Percentiles rank a stretch among this genome's conserved stretches.
phyloP scores from a whole-genome alignment of 2,113 vertebrate species.

The Drymodes brunneopygia region DNA sequence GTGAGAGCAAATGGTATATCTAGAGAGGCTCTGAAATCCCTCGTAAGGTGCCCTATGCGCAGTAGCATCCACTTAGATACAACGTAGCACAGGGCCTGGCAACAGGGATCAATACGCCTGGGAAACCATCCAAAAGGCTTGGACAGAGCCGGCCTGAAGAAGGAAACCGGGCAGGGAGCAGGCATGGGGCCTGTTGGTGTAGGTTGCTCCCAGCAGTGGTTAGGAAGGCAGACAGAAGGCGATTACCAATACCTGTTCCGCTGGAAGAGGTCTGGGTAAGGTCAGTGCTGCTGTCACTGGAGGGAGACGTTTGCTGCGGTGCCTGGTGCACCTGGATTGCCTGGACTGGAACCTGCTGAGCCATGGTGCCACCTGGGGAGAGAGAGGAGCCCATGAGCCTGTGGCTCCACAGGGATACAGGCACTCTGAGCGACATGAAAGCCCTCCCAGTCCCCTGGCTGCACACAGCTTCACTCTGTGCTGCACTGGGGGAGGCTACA shows the following conservation, averaged over 20 bases:
- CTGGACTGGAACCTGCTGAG: constrained; percentile 93
- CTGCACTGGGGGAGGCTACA: not conserved
- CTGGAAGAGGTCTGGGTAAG: constrained; percentile 90
- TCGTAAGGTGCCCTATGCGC: not conserved
- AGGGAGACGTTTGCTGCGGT: constrained; percentile 82
- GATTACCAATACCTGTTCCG: constrained; percentile 81
- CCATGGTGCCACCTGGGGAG: constrained; percentile 82
- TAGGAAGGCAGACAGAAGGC: not conserved
- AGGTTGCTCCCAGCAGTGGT: not conserved
- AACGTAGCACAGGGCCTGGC: not conserved
- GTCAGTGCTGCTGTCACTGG: constrained; percentile 88
- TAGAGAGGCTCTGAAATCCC: not conserved
- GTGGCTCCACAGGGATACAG: not conserved
- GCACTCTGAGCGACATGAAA: not conserved
- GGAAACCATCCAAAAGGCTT: not conserved
- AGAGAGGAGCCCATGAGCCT: not conserved
- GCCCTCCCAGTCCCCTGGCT: not conserved
- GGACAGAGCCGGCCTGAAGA: not conserved
- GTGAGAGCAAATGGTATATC: not conserved
- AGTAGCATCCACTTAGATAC: not conserved
- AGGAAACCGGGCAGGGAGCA: not conserved
- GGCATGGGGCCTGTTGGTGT: accelerated
- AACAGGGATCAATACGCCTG: not conserved
- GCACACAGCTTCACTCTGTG: not conserved
- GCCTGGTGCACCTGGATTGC: constrained; percentile 93